Percentiles rank a stretch among this genome's conserved stretches.
Conservation (phyloP, 2,888 invertebrate genomes). For the Acanthosepion pharaonis region DNA sequence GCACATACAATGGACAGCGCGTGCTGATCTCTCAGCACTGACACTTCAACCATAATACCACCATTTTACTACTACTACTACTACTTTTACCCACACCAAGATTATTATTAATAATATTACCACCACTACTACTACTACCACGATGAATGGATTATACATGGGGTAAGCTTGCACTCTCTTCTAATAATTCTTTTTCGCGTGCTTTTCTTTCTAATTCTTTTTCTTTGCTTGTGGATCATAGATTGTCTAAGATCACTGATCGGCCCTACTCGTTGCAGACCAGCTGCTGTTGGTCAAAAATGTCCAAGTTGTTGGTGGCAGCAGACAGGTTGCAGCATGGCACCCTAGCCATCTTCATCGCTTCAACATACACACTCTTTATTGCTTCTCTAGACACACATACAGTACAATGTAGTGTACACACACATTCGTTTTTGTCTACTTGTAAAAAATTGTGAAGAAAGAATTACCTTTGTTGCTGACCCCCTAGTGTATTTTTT, state of each 20-base stretch:
- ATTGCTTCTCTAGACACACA: too few species aligned
- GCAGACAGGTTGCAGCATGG: constrained; percentile 44
- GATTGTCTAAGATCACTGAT: neutral
- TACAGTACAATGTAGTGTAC: too few species aligned
- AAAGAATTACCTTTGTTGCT: too few species aligned
- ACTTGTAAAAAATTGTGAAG: too few species aligned
- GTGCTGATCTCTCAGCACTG: constrained; percentile 33
- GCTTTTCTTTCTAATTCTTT: neutral
- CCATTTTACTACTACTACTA: neutral
- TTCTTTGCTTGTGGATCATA: neutral
- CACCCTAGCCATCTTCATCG: too few species aligned
- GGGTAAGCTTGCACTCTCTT: constrained; percentile 6
- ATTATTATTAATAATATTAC: constrained; percentile 36
- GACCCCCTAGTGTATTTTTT: too few species aligned
- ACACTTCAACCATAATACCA: constrained; percentile 33
- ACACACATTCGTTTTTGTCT: too few species aligned
- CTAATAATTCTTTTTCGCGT: neutral
- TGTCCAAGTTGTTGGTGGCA: neutral
- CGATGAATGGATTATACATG: constrained; percentile 46
- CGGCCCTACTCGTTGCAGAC: too few species aligned
- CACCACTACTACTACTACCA: constrained; percentile 36
- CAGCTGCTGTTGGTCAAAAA: constrained; percentile 24
- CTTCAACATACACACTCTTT: too few species aligned
- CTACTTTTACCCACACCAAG: neutral
- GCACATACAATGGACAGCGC: constrained; percentile 38